phyloP scores from a whole-genome alignment of 2,113 vertebrate genomes.

The Neolamprologus longior region DNA sequence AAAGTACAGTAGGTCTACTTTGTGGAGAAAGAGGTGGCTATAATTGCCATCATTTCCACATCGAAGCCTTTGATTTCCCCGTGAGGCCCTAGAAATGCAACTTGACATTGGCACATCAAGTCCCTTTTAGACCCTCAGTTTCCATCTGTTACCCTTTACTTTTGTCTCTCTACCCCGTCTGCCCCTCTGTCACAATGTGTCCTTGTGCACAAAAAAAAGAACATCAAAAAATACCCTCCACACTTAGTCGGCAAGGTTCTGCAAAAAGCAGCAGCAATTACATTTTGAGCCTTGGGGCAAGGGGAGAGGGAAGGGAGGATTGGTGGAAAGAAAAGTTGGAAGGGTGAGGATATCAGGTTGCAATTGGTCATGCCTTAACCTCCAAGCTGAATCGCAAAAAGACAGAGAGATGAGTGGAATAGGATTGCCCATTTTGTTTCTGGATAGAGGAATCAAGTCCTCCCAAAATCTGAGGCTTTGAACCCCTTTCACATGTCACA shows the following conservation, averaged over 20 bases:
- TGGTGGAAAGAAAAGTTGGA: background rate
- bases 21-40: background rate
- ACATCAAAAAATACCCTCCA: background rate
- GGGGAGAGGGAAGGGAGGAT: background rate
- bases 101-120: conserved; percentile 38
- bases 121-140: conserved; percentile 16
- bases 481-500: background rate
- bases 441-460: conserved; percentile 4
- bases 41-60: conserved; percentile 42
- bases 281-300: background rate
- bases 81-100: conserved; percentile 8
- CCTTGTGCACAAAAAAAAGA: background rate
- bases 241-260: background rate
- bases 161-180: background rate
- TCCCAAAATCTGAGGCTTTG: background rate
- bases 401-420: conserved; percentile 19
- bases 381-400: conserved; percentile 19
- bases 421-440: conserved; percentile 29
- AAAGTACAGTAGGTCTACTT: conserved; percentile 22
- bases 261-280: conserved; percentile 25
- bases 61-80: conserved; percentile 25
- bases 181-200: background rate
- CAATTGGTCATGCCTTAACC: conserved; percentile 28
- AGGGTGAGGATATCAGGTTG: conserved; percentile 9
- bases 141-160: conserved; percentile 7